Percentiles rank a stretch among this genome's conserved stretches.
phyloP scores from a whole-genome alignment of 2,113 vertebrate species.

The Myrmecobius fasciatus region DNA sequence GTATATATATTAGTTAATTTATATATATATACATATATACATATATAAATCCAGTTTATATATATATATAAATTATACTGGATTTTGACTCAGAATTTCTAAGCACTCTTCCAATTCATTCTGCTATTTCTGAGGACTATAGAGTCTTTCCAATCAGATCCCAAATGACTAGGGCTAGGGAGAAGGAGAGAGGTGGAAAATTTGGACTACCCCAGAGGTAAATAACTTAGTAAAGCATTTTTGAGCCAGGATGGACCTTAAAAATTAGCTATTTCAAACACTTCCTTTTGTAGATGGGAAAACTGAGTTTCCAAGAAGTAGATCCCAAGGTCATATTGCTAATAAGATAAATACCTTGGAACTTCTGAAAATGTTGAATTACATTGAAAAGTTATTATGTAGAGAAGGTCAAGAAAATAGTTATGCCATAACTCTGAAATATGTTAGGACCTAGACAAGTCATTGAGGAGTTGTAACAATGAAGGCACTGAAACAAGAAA shows the following conservation, averaged over 20 bases:
- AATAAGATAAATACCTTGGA: background rate
- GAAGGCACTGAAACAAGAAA: background rate
- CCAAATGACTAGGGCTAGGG: background rate
- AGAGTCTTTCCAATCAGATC: constrained; percentile 3
- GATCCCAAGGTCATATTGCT: background rate
- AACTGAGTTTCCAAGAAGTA: background rate
- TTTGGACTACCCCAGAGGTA: background rate
- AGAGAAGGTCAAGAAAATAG: background rate
- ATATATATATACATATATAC: too few species aligned
- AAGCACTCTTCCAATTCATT: background rate
- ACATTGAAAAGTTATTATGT: background rate
- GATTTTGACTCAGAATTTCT: background rate
- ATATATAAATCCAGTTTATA: too few species aligned
- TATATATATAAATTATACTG: background rate
- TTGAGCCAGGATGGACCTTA: background rate
- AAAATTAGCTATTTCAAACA: background rate
- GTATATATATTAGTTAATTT: too few species aligned
- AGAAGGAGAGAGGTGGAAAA: background rate
- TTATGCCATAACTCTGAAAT: background rate
- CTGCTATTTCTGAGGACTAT: background rate
- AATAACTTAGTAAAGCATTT: background rate
- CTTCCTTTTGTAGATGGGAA: background rate
- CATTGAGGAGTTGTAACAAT: background rate
- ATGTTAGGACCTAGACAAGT: background rate
- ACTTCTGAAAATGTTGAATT: background rate